phyloP scores from a whole-genome alignment of 2,888 invertebrate species.

The Strigamia transsilvanica region DNA sequence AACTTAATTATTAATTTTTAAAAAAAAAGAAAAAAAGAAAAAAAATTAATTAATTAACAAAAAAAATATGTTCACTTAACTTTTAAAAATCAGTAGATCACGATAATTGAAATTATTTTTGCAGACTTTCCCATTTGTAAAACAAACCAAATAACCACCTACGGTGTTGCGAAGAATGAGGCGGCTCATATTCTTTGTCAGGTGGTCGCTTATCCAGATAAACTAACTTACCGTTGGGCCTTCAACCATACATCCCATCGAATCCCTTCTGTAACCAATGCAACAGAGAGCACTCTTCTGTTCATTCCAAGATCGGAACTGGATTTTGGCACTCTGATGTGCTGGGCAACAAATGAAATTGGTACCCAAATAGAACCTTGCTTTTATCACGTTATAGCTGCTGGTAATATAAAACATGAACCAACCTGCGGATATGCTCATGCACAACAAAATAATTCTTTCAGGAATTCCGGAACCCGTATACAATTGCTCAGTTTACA shows the following conservation, averaged over 20 bases:
- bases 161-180: slow-evolving; percentile 21
- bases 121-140: slow-evolving; percentile 17
- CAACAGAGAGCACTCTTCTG: slow-evolving; percentile 57
- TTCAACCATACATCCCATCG: slow-evolving; percentile 84
- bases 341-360: slow-evolving; percentile 59
- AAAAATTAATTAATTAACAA: no score
- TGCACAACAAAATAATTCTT: background rate
- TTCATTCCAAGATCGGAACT: slow-evolving; percentile 59
- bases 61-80: background rate
- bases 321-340: slow-evolving; percentile 59
- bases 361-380: slow-evolving; percentile 59
- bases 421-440: background rate
- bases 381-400: slow-evolving; percentile 59
- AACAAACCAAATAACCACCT: slow-evolving; percentile 29
- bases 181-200: slow-evolving; percentile 40
- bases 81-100: background rate
- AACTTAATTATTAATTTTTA: no score
- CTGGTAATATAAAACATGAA: slow-evolving; percentile 54
- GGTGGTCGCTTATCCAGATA: slow-evolving; percentile 46
- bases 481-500: slow-evolving; percentile 86
- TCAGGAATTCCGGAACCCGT: slow-evolving; percentile 92
- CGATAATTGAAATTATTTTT: background rate
- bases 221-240: slow-evolving; percentile 85
- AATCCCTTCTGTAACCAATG: slow-evolving; percentile 55
- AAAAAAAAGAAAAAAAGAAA: background rate